Evolutionary conservation across 2,797 vertebrate genomes (phyloP).

Genomic region (Clamator glandarius): DNA sequence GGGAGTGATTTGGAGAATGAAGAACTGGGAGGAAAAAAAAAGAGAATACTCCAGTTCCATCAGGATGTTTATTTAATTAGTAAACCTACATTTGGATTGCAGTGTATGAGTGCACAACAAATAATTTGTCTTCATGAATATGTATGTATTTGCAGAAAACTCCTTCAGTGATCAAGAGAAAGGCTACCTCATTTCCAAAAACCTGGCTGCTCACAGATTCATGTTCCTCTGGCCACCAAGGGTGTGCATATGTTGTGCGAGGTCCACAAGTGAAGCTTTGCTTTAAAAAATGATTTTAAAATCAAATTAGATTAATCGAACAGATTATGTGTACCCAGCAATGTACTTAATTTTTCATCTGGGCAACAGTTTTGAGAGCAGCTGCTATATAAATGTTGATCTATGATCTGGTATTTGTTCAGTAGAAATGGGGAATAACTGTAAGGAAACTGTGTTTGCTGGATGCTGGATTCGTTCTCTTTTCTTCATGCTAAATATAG

Average conservation of each 20-base stretch:
- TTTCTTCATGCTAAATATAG: conserved; percentile 49
- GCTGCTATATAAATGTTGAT: background rate
- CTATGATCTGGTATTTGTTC: background rate
- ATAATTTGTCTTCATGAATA: background rate
- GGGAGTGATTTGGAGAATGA: background rate
- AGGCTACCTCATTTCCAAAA: background rate
- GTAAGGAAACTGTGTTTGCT: background rate
- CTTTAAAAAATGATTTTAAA: background rate
- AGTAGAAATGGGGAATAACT: background rate
- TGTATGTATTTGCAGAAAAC: background rate
- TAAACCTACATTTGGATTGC: background rate
- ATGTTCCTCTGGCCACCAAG: background rate
- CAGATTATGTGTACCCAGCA: background rate
- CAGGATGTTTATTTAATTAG: background rate
- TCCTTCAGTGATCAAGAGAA: background rate
- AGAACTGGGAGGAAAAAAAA: background rate
- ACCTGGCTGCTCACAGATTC: background rate
- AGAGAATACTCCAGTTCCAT: background rate
- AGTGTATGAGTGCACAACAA: background rate
- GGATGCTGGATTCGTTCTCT: background rate
- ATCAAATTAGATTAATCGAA: background rate
- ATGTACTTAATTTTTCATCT: background rate
- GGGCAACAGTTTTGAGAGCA: background rate
- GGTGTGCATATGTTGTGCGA: background rate
- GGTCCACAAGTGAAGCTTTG: background rate